phyloP scores from a whole-genome alignment of 2,888 invertebrate genomes.

The Morinoia aosen region DNA sequence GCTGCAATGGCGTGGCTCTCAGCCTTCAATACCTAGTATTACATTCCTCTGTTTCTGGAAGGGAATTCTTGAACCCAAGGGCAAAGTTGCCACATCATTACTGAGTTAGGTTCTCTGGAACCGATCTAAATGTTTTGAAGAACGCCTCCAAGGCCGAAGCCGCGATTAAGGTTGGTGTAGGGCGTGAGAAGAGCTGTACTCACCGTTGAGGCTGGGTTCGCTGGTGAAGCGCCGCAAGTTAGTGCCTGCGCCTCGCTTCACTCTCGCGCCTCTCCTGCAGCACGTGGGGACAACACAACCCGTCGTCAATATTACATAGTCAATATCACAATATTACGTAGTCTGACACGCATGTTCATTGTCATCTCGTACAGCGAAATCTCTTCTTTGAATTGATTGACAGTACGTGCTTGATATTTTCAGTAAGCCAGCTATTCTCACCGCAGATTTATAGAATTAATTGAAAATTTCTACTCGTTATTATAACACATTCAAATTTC shows the following conservation, averaged over 20 bases:
- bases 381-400: too few species aligned
- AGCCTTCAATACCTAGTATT: not conserved
- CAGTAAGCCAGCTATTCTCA: too few species aligned
- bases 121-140: not conserved
- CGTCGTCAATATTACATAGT: not conserved
- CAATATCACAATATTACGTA: not conserved
- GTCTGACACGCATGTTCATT: too few species aligned
- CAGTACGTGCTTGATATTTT: too few species aligned
- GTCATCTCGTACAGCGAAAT: too few species aligned
- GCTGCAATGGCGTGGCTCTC: not conserved
- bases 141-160: not conserved
- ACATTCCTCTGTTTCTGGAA: not conserved
- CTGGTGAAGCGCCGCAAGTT: conserved; percentile 58
- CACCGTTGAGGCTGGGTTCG: conserved; percentile 63
- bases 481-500: not conserved
- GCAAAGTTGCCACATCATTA: not conserved
- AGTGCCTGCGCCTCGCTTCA: not conserved
- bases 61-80: not conserved
- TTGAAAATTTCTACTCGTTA: too few species aligned
- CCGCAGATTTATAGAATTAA: too few species aligned
- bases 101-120: not conserved
- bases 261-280: conserved; percentile 2
- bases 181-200: not conserved
- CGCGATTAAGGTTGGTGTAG: not conserved
- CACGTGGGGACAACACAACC: not conserved